Base-by-base conservation (phyloP, 2,888 invertebrate species). In the Spodoptera exigua region DNA sequence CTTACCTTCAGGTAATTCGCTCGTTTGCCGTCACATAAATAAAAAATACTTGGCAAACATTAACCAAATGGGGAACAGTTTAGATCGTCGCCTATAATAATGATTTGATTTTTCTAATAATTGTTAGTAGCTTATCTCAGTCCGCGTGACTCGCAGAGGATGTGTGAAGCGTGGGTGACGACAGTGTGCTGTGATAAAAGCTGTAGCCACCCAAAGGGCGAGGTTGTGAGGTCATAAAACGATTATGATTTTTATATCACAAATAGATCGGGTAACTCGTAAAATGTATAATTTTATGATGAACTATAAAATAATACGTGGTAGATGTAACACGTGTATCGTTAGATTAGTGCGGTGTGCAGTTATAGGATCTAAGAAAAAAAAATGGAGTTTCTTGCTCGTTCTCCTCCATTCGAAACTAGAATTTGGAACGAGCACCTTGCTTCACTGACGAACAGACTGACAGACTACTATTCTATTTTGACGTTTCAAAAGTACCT, bases 141-240 rank as follows among this genome's bases (percentile, higher is more conserved):
- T 10, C 27, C 27, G 41, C 69, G 37, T 69, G 69, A 48, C 14
- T 17, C 37, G 39, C 18, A 21, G 47, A 67, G 67, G 70, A 69
- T 60, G 62, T 54, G 17, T 16, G 58, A 12, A 10, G 37, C 37
- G 66, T 55, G 73, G 79, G 78, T 55, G 77, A 65, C 62, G 77
- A 82, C 82, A 78, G 59, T 64, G 40, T 37, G 9, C n/a, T 16
- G 54, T 44, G 61, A 71, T 57, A 70, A 71, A 69, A 76, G 60
- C 47, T 48, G 61, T 49, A 66, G 71, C 46, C 63, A 41, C 68
- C 61, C 52, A 66, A 67, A 77, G 79, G 81, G 83, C 77, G 80
- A 61, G 66, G 84, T 83, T 65, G 73, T 57, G 46, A 61, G 69
- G 68, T 58, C 62, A 62, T 45, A 47, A 51, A 45, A 21, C 14